Evolutionary conservation across 2,113 vertebrate genomes (phyloP), one percentile per base, ranked within the genome.

Genomic region (Orientallactaga bullata): DNA sequence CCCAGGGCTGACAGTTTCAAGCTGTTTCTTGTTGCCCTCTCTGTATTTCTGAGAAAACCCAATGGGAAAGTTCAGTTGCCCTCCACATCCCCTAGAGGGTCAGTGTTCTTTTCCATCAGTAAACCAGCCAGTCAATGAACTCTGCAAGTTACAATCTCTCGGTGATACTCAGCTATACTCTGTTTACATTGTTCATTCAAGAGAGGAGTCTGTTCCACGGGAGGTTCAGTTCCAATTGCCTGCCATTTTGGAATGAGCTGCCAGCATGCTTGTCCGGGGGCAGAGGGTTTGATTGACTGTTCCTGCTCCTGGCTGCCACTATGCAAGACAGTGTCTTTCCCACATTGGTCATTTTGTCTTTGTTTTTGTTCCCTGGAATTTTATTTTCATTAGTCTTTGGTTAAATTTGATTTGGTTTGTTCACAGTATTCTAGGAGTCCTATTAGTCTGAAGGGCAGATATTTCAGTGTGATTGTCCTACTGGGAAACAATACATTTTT

Each of bases 211-310:
- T 97, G 91, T 98, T 98, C 95, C 96, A 74, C 97, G 93, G 39
- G n/a, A n/a, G 80, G 76, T 94, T 91, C 89, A 90, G 60, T 55
- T 93, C 90, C 42, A 66, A 5, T 11, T 35, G 61, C 37, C n/a
- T 96, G 95, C 26, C 0, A 42, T 96, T 94, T 95, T 96, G 88
- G 94, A 97, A 96, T 96, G 95, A 98, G 97, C 98, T 98, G 98
- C 98, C 98, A 98, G 98, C 98, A 98, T 97, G 97, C 98, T 98
- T 98, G 98, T 98, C 98, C 98, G 96, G 97, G 97, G 97, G 55
- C 55, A 97, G 92, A 98, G 96, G 93, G 95, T 97, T 97, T 98
- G 96, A 95, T 97, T 96, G 96, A 89, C 95, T 95, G 95, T 86
- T 97, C 88, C 89, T 89, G 78, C 85, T 77, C 83, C 95, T 92